A percentile compares a stretch with the other conserved stretches of the same genome.
Evolutionary conservation across 2,888 invertebrate genomes (phyloP).

Genomic region (Axea sp.): DNA sequence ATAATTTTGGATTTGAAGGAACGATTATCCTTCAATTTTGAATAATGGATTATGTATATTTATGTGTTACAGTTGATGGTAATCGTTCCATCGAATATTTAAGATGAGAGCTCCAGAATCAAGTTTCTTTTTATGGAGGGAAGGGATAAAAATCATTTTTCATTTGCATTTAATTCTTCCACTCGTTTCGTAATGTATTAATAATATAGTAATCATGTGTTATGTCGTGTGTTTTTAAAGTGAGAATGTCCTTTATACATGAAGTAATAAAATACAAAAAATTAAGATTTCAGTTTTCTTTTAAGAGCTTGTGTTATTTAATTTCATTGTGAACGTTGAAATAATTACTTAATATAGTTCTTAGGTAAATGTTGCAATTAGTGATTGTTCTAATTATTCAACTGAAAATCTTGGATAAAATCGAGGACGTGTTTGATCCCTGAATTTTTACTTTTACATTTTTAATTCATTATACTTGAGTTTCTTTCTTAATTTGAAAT

Average conservation of each 20-base stretch:
- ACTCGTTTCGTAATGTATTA: slow-evolving; percentile 57
- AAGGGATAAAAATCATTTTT: not conserved
- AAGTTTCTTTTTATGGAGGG: not conserved
- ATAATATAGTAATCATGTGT: slow-evolving; percentile 57
- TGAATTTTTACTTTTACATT: too few species aligned
- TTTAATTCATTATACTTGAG: too few species aligned
- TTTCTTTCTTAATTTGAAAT: too few species aligned
- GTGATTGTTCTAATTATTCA: too few species aligned
- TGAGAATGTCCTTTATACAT: slow-evolving; percentile 43
- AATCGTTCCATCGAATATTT: not conserved
- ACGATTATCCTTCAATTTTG: not conserved
- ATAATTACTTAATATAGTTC: too few species aligned
- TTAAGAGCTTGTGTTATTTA: too few species aligned
- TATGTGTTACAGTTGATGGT: not conserved
- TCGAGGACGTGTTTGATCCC: too few species aligned
- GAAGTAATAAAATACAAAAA: slow-evolving; percentile 25
- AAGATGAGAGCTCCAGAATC: not conserved
- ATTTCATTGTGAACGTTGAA: too few species aligned
- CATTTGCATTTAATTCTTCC: slow-evolving; percentile 69
- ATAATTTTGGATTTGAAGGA: not conserved
- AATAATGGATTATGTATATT: not conserved
- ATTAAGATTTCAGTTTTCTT: too few species aligned
- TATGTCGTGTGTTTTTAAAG: slow-evolving; percentile 68
- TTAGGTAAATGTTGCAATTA: too few species aligned
- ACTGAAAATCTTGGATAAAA: too few species aligned